Base-by-base conservation (phyloP, 2,113 vertebrate genomes). In the Australoheros scitulus region DNA sequence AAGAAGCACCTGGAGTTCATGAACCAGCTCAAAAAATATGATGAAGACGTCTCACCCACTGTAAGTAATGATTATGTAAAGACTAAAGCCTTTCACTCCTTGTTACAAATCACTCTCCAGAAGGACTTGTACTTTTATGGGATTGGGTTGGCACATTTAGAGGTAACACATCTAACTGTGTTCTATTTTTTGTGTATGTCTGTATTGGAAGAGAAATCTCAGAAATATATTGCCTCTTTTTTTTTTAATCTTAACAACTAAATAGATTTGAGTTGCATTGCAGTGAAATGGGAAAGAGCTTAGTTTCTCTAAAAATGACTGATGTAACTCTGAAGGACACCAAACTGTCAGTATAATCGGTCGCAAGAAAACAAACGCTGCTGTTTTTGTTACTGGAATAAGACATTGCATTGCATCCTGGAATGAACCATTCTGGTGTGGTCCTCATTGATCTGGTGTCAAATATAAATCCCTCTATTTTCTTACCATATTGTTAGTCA, bases 1-100 rank as follows among this genome's bases (percentile, higher is more conserved):
- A 99, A 99, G 95, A 99, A 99, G 76, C 98, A 99, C 87, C 96
- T 99, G 75, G 97, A 99, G 92, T 99, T 99, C 92, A 97, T 99
- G 97, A 98, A 98, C 89, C 98, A 99, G 95, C 96, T 99, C 75
- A 98, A 99, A 91, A 99, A 99, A 85, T 99, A 99, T 0, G 98
- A 99, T 0, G 98, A 99, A 24, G 98, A 99, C 7, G 95, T 97
- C 14, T 99, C 98, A 0, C 94, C 97, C 43, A 92, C 94, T 55
- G 94, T 95, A 81, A 95, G 93, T 87, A n/a, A 11, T 41, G 15
- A 22, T 22, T 52, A 52, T 32, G 20, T 11, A 55, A 72, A 55
- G 11, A 72, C 32, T 72, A 34, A 34, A 55, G 18, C 43, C 65
- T 17, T 72, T 52, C 11, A 20, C 20, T 50, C 47, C 15, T 2